A percentile compares a stretch with the other conserved stretches of the same genome.
Conservation (phyloP, 1,140 invertebrate genomes). For the Polypedilum vanderplanki region DNA sequence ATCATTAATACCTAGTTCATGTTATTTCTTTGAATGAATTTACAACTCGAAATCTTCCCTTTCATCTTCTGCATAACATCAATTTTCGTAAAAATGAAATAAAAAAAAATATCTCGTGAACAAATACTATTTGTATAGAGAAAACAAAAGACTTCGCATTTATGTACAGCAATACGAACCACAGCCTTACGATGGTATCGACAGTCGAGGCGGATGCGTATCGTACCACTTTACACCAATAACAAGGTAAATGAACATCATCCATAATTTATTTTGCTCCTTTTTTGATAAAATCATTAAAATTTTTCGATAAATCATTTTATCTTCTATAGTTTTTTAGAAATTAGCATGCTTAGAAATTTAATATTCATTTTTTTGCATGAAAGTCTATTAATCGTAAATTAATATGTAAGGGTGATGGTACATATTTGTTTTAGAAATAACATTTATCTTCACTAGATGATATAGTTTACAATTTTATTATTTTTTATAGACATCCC, state of each 20-base stretch:
- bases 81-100: not conserved
- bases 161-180: constrained; percentile 9
- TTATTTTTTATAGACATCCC: constrained; percentile 18
- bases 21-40: not conserved
- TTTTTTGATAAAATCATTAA: no score
- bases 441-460: no score
- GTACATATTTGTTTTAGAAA: no score
- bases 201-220: not conserved
- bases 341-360: no score
- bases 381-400: no score
- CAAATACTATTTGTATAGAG: not conserved
- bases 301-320: no score
- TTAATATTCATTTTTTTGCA: no score
- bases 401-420: no score
- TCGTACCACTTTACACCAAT: constrained; percentile 21
- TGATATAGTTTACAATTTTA: not conserved
- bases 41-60: not conserved
- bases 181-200: constrained; percentile 16
- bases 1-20: constrained; percentile 24
- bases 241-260: constrained; percentile 19
- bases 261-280: not conserved
- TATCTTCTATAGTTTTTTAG: no score
- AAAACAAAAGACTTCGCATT: constrained; percentile 21
- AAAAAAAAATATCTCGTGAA: not conserved
- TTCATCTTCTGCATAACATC: not conserved